phyloP scores from a whole-genome alignment of 2,888 invertebrate genomes.

The Hypselothyrea guttata region DNA sequence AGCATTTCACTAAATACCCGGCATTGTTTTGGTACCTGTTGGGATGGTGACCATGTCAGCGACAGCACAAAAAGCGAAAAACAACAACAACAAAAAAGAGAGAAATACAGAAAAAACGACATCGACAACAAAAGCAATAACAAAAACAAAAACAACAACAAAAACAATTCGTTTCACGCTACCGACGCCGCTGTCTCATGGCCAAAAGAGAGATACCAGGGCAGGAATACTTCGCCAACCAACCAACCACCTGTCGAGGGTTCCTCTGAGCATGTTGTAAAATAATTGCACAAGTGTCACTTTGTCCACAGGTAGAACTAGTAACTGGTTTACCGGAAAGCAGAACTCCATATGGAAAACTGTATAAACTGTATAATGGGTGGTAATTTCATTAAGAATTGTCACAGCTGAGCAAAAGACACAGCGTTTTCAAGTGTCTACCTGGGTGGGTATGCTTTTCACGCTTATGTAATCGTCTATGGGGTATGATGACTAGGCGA shows the following conservation, averaged over 20 bases:
- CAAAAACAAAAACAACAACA: constrained; percentile 8
- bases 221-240: constrained; percentile 1
- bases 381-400: constrained; percentile 47
- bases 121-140: constrained; percentile 8
- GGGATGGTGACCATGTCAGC: constrained; percentile 47
- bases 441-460: neutral
- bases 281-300: constrained; percentile 71
- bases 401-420: constrained; percentile 37
- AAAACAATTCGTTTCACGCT: constrained; percentile 54
- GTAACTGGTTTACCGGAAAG: constrained; percentile 14
- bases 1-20: constrained; percentile 69
- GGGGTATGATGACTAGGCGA: no score
- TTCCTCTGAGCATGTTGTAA: constrained; percentile 40
- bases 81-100: constrained; percentile 9
- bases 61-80: constrained; percentile 9
- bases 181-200: constrained; percentile 33
- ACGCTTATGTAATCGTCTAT: neutral
- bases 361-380: constrained; percentile 18
- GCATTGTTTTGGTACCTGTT: constrained; percentile 63
- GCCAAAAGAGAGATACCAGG: constrained; percentile 15
- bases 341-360: neutral
- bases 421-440: constrained; percentile 4
- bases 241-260: constrained; percentile 42
- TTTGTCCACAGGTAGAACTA: constrained; percentile 36
- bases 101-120: constrained; percentile 10